These are phyloP conservation scores for Lampropteryx suffumata DNA, from an alignment of 2,888 invertebrate species.

Conservation along the genomic window DNA sequence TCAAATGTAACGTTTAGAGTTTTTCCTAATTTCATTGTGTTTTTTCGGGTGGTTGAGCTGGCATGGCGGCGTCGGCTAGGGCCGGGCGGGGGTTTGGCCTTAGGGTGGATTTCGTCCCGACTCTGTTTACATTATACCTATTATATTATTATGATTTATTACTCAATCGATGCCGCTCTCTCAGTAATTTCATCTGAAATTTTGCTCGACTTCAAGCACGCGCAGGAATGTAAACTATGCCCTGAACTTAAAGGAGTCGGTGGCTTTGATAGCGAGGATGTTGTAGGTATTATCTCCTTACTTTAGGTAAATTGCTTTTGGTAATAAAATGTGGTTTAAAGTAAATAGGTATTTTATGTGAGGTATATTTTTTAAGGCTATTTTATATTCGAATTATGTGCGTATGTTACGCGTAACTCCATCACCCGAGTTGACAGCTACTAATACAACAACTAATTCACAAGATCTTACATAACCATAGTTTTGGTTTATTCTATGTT, in stretches of 20 bases:
- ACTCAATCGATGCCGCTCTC: conserved; percentile 69
- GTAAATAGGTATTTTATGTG: background rate
- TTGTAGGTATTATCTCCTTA: conserved; percentile 1
- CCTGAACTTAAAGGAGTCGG: conserved; percentile 60
- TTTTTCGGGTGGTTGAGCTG: conserved; percentile 42
- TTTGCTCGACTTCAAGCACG: conserved; percentile 51
- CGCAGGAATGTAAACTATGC: conserved; percentile 72
- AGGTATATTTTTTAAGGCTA: background rate
- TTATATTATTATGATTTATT: conserved; percentile 79
- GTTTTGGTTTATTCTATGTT: no score
- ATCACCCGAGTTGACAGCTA: no score
- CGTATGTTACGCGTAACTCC: no score
- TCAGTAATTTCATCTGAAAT: conserved; percentile 65
- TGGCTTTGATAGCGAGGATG: conserved; percentile 62
- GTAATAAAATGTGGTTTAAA: conserved; percentile 1
- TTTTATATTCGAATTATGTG: background rate
- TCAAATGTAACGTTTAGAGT: conserved; percentile 36
- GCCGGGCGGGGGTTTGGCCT: conserved; percentile 33
- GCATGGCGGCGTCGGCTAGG: conserved; percentile 35
- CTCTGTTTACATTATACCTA: conserved; percentile 74
- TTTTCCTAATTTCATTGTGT: conserved; percentile 46
- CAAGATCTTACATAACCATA: no score
- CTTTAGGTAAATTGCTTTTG: conserved; percentile 9
- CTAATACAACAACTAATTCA: no score
- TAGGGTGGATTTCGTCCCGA: conserved; percentile 49